These are phyloP conservation scores for Beroe forskalii DNA, from an alignment of 37 sponge, comb jelly and placozoan species.

Conservation along the genomic window DNA sequence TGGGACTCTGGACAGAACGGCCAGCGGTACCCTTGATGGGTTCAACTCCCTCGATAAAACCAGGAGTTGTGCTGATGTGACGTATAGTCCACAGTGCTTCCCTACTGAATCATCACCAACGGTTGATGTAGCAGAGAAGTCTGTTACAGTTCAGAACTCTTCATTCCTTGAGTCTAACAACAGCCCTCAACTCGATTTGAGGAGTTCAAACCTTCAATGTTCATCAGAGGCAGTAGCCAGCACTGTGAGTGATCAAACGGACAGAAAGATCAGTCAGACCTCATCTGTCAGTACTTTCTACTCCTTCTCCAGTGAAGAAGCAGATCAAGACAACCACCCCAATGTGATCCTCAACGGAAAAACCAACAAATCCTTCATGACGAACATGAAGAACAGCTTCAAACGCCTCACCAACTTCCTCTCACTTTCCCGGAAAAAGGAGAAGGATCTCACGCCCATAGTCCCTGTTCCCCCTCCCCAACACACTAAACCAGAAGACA, in stretches of 20 bases:
- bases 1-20: too few relatives aligned
- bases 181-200: too few relatives aligned
- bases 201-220: too few relatives aligned
- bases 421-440: neutral
- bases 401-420: constrained; percentile 1
- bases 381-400: constrained; percentile 5
- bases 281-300: constrained; percentile 21
- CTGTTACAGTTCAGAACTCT: constrained; percentile 6
- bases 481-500: constrained; percentile 10
- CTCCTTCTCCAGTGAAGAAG: constrained; percentile 33
- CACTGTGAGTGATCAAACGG: neutral
- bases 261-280: neutral
- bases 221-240: neutral
- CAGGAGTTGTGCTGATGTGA: neutral
- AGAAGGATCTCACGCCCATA: neutral
- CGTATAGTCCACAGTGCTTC: constrained; percentile 10
- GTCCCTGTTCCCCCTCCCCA: constrained; percentile 10
- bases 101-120: constrained; percentile 2
- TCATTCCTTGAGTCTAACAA: neutral
- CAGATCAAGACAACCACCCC: neutral
- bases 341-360: constrained; percentile 35
- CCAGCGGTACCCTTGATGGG: constrained; percentile 2
- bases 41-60: constrained; percentile 12
- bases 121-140: neutral
- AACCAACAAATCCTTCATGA: constrained; percentile 60